Evolutionary conservation across 2,888 invertebrate genomes (phyloP).

Genomic region (Drosophila melanosoma): DNA sequence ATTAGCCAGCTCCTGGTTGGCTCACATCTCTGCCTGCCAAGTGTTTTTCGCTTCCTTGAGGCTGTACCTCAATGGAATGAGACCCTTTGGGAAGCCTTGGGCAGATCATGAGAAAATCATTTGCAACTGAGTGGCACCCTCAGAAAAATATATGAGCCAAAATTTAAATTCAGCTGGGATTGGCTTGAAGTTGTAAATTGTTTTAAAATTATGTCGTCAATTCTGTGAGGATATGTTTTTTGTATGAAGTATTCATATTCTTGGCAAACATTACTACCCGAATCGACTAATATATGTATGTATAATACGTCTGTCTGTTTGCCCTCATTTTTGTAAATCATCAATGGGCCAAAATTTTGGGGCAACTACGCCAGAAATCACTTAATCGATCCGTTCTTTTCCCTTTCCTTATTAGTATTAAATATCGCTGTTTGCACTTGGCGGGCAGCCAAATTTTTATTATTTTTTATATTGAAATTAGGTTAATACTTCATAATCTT

Average conservation of each 20-base stretch:
- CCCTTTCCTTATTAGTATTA: conserved; percentile 19
- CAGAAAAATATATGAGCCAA: neutral
- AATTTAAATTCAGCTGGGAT: neutral
- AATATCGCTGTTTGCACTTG: conserved; percentile 23
- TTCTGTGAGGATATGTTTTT: neutral
- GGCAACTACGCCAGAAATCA: conserved; percentile 60
- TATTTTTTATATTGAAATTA: conserved; percentile 69
- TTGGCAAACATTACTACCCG: neutral
- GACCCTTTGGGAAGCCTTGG: conserved; percentile 83
- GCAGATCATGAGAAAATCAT: conserved; percentile 84
- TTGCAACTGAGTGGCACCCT: conserved; percentile 75
- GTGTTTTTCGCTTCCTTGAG: too few relatives aligned
- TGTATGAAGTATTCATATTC: neutral
- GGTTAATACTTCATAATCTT: conserved; percentile 15
- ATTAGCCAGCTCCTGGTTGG: neutral
- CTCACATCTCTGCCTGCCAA: neutral
- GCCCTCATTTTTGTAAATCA: neutral
- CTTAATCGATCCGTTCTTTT: neutral
- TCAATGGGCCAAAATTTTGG: conserved; percentile 73
- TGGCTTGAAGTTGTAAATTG: neutral
- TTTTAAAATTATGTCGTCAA: conserved; percentile 42
- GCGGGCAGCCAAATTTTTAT: conserved; percentile 68
- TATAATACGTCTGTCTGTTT: neutral
- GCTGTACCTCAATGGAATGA: neutral
- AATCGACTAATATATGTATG: neutral